Conservation (phyloP, 92 coral and sea anemone species). For the Actinostola sp. region DNA sequence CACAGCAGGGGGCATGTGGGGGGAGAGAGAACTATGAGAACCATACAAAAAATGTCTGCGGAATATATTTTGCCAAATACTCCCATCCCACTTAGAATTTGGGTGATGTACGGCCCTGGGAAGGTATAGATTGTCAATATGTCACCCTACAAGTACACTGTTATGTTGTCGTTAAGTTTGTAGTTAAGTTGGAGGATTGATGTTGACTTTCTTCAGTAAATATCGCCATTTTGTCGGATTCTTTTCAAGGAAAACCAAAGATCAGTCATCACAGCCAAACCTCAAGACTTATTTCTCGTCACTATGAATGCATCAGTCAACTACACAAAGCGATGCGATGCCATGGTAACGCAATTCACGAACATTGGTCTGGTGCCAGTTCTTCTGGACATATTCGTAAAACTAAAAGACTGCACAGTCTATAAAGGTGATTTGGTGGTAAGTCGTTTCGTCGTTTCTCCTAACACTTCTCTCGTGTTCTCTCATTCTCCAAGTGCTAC, state of each 20-base stretch:
- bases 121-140: too few species aligned
- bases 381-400: conserved; percentile 36
- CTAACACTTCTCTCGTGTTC: too few species aligned
- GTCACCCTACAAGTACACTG: too few species aligned
- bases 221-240: background rate
- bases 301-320: conserved; percentile 32
- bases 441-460: conserved; percentile 14
- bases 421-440: conserved; percentile 53
- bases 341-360: conserved; percentile 43
- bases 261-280: background rate
- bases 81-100: too few species aligned
- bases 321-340: conserved; percentile 57
- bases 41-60: too few species aligned
- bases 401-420: conserved; percentile 58
- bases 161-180: background rate
- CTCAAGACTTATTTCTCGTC: conserved; percentile 48
- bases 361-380: conserved; percentile 57
- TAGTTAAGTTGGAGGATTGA: background rate
- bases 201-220: background rate
- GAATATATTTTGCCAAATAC: too few species aligned
- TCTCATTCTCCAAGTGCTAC: too few species aligned
- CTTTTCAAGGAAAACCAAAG: background rate
- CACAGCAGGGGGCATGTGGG: too few species aligned
- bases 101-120: too few species aligned
- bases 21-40: too few species aligned